phyloP scores from a whole-genome alignment of 2,113 vertebrate genomes.

The Centropus bengalensis region DNA sequence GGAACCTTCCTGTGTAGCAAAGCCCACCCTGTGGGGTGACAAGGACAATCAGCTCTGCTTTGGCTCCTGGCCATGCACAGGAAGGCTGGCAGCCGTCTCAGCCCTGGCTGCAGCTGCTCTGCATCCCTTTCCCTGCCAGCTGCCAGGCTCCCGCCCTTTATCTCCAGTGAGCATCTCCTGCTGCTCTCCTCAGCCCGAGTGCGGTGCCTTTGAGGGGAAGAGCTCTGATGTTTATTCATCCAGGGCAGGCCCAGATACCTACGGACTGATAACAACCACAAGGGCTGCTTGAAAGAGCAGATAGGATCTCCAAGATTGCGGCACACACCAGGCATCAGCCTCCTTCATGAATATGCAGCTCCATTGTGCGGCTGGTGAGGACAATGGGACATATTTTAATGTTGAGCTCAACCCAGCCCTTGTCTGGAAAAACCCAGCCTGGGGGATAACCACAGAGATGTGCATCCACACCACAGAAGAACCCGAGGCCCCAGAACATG shows the following conservation, averaged over 20 bases:
- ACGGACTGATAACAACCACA: neutral
- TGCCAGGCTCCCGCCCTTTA: neutral
- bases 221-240: neutral
- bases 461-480: neutral
- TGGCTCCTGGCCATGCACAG: fast-evolving
- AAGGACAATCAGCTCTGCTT: neutral
- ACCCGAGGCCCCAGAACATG: fast-evolving
- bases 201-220: neutral
- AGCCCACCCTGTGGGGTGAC: fast-evolving
- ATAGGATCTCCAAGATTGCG: conserved; percentile 13
- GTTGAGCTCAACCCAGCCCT: neutral
- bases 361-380: neutral
- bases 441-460: neutral
- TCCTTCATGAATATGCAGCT: conserved; percentile 29
- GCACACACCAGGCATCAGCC: neutral
- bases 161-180: neutral
- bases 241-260: conserved; percentile 4
- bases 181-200: neutral
- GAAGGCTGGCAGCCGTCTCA: neutral
- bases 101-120: fast-evolving
- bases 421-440: neutral
- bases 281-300: neutral
- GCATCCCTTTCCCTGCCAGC: neutral
- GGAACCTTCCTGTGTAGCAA: neutral
- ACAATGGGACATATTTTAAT: neutral